Percentiles rank a stretch among this genome's conserved stretches.
Conservation (phyloP, 2,888 invertebrate genomes). For the Biston betularia region DNA sequence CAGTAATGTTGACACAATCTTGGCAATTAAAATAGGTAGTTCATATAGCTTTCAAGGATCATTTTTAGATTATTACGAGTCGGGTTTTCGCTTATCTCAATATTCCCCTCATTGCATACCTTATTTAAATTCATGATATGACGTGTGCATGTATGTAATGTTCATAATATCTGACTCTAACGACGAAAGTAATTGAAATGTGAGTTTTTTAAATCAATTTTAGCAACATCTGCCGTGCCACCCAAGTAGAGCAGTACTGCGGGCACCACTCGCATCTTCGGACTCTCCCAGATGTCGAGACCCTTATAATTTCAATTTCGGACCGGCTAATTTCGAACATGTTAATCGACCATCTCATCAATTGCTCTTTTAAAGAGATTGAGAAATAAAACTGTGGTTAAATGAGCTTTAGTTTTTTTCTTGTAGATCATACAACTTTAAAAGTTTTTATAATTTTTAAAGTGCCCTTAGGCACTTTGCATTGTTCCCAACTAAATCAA, state of each 20-base stretch:
- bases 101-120: conserved; percentile 50
- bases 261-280: conserved; percentile 40
- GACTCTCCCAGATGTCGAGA: conserved; percentile 41
- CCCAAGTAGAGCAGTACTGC: conserved; percentile 62
- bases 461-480: background rate
- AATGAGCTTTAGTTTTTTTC: conserved; percentile 15
- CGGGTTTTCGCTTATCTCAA: conserved; percentile 5
- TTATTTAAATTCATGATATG: conserved; percentile 65
- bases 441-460: no score
- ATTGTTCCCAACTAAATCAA: background rate
- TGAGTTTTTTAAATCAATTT: conserved; percentile 65
- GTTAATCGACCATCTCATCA: conserved; percentile 55
- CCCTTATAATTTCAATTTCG: conserved; percentile 58
- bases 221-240: conserved; percentile 67
- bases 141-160: conserved; percentile 57
- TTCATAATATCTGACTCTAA: conserved; percentile 62
- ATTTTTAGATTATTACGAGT: background rate
- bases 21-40: background rate
- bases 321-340: conserved; percentile 52
- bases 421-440: no score
- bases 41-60: background rate
- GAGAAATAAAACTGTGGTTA: conserved; percentile 50
- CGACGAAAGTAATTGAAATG: conserved; percentile 69
- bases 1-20: no score
- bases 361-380: conserved; percentile 54